Conservation (phyloP, 92 coral and sea anemone genomes). For the Metridium senile region DNA sequence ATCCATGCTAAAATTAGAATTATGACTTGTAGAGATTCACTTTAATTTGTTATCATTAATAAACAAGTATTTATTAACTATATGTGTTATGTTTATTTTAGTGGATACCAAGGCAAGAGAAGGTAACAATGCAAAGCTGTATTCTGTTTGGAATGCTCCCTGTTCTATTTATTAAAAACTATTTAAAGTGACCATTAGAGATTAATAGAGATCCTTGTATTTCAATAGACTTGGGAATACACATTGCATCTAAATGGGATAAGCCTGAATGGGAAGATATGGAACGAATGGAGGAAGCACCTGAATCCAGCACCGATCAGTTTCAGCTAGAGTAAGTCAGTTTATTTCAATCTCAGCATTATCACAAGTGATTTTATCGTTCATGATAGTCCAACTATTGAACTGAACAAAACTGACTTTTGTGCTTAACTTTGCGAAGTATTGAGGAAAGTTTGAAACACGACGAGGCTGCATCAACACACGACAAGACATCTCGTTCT, state of each 20-base stretch:
- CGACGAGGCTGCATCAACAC: slow-evolving; percentile 54
- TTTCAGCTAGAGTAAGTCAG: slow-evolving; percentile 32
- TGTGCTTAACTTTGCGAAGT: slow-evolving; percentile 24
- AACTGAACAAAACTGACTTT: slow-evolving; percentile 2
- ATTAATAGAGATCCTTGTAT: too few relatives aligned
- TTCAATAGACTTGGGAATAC: slow-evolving; percentile 70
- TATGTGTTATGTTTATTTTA: neutral
- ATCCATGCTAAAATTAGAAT: too few relatives aligned
- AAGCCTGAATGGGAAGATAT: slow-evolving; percentile 92
- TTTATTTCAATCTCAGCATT: neutral
- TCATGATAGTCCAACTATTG: neutral
- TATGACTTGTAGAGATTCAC: too few relatives aligned
- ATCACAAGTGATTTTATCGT: neutral
- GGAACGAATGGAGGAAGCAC: slow-evolving; percentile 43
- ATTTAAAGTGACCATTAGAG: too few relatives aligned
- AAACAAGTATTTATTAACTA: too few relatives aligned
- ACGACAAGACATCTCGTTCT: slow-evolving; percentile 55
- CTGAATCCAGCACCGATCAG: neutral
- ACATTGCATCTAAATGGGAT: slow-evolving; percentile 96
- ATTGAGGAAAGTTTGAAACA: slow-evolving; percentile 62
- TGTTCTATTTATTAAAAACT: too few relatives aligned
- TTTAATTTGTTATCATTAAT: too few relatives aligned
- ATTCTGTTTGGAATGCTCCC: too few relatives aligned
- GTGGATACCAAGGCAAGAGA: slow-evolving; percentile 1
- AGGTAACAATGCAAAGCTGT: neutral